Conservation (phyloP, 2,797 vertebrate species). For the Amazonetta brasiliensis region DNA sequence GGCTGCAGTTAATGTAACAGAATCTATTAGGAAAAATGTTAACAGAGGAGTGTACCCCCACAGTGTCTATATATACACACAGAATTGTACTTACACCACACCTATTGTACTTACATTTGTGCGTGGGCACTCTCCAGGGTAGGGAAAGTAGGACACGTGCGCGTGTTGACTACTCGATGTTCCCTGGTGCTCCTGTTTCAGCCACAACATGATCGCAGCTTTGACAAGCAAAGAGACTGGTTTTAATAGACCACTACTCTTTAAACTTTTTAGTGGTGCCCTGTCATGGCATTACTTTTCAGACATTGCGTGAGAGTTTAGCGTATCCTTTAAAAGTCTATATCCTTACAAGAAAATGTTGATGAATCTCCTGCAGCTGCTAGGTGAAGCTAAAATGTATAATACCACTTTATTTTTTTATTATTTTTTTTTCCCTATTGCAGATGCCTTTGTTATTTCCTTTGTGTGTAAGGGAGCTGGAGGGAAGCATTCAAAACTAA, state of each 20-base stretch:
- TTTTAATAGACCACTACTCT: not conserved
- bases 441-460: not conserved
- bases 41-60: not conserved
- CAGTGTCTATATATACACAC: fast-evolving
- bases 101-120: not conserved
- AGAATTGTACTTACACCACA: fast-evolving
- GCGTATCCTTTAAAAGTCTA: not conserved
- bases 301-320: not conserved
- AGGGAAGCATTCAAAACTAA: not conserved
- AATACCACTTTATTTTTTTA: not conserved
- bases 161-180: not conserved
- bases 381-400: not conserved
- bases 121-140: not conserved
- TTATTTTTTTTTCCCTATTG: not conserved
- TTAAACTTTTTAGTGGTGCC: not conserved
- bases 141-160: not conserved
- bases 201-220: not conserved
- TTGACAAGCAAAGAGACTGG: not conserved
- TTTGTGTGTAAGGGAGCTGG: not conserved
- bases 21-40: not conserved
- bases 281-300: not conserved
- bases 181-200: not conserved
- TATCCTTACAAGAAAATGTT: not conserved
- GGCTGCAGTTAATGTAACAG: not conserved
- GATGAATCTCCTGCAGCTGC: not conserved